Evolutionary conservation across 2,113 vertebrate genomes (phyloP).

Genomic region (Pitta sordida): DNA sequence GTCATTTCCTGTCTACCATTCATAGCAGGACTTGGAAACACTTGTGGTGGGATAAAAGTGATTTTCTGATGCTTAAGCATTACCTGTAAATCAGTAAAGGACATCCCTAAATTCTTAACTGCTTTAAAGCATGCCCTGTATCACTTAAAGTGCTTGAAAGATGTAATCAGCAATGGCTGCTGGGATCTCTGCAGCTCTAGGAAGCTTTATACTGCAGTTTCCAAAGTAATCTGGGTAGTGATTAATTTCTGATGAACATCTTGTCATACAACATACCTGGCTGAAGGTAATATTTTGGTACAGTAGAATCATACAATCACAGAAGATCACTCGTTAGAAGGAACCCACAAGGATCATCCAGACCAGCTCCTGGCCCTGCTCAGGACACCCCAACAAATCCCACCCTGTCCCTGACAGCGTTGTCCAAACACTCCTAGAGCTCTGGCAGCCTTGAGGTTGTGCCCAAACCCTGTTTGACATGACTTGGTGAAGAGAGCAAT

Average conservation of each 20-base stretch:
- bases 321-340: background rate
- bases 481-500: background rate
- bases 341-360: fast-evolving
- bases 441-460: fast-evolving
- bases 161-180: background rate
- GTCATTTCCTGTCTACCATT: fast-evolving
- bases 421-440: background rate
- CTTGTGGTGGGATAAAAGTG: background rate
- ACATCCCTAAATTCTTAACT: background rate
- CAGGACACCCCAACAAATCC: background rate
- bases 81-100: background rate
- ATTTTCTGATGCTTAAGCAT: background rate
- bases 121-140: background rate
- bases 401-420: fast-evolving
- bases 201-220: background rate
- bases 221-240: background rate
- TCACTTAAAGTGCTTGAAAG: background rate
- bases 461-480: background rate
- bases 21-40: background rate
- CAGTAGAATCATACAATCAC: background rate
- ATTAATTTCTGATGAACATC: background rate
- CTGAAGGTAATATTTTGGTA: background rate
- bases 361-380: background rate
- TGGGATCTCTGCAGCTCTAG: background rate
- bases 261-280: background rate